Base-by-base conservation (phyloP, 2,797 vertebrate species). In the Pangasius djambal region DNA sequence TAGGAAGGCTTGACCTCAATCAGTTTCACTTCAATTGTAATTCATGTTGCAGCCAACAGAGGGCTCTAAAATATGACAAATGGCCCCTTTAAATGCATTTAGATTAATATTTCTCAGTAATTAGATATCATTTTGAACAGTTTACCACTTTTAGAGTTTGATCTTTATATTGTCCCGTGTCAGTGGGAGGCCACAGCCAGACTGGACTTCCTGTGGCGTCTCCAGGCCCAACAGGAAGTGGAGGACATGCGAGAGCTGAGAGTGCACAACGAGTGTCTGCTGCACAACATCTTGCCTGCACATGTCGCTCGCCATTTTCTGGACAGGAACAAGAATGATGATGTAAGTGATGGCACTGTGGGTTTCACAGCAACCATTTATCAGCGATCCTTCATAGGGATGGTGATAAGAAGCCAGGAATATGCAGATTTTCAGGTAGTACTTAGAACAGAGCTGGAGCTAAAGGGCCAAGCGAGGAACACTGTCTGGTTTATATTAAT, bases 141-240 rank as follows among this genome's bases (percentile, higher is more conserved):
- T 20, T 72, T 18, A 6, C 18, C 70, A 40, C 34, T 74, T 74
- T 74, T 44, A 8, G 25, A 52, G 59, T 6, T 1, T 28, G 57
- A 28, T 61, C 20, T 61, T 82, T 61, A 59, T 37, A 9, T 61
- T 40, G 20, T 10, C 40, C 15, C 7, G 2, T 74, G n/a, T 63
- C 87, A 97, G 96, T 95, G 96, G 95, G 96, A 97, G 88, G 95
- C 96, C 31, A 96, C 95, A 0, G 94, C 96, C 77, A 94, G 96
- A 40, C 94, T 96, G 90, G 96, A 97, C 93, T 96, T 97, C 92
- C 94, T 96, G 91, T 96, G 96, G 96, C 96, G 95, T 79, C 92
- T 97, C 81, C 95, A 97, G 92, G 96, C 96, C 86, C 95, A 96
- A 84, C 94, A 96, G 94, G 96, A 97, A 94, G 95, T 96, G 90